Evolutionary conservation across 1,140 invertebrate genomes (phyloP).

Genomic region (Parasteatoda tepidariorum): DNA sequence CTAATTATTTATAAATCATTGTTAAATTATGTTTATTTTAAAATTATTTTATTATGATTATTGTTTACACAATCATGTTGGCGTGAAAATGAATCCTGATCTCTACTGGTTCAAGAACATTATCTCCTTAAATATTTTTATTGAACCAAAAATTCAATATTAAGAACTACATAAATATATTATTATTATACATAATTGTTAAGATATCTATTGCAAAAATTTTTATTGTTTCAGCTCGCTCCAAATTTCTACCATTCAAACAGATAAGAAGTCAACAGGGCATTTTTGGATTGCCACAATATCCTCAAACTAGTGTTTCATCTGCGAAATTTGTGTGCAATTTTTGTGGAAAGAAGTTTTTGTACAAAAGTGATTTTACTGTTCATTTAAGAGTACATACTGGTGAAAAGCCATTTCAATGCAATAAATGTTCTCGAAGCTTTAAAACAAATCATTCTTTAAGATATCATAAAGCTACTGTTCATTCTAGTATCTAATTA

Average conservation of each 20-base stretch:
- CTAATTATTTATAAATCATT: no score
- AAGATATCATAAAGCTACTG: slow-evolving; percentile 8
- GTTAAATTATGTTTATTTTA: no score
- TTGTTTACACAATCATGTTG: no score
- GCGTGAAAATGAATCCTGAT: no score
- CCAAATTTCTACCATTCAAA: neutral
- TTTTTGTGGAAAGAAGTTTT: slow-evolving; percentile 5
- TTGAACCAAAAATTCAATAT: no score
- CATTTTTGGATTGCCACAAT: neutral
- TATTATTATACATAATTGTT: no score
- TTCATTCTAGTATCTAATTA: neutral
- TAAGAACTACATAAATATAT: no score
- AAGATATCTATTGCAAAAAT: no score
- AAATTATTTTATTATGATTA: no score
- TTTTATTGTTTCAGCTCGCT: no score
- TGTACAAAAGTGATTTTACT: neutral
- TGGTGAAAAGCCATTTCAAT: slow-evolving; percentile 26
- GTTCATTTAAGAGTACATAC: slow-evolving; percentile 8
- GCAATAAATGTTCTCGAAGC: slow-evolving; percentile 2
- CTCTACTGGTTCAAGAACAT: no score
- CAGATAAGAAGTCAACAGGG: neutral
- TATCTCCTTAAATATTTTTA: no score
- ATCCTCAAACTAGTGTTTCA: neutral
- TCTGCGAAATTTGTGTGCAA: neutral
- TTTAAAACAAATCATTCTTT: slow-evolving; percentile 29